phyloP scores from a whole-genome alignment of 2,797 vertebrate species.

The Erethizon dorsatum region DNA sequence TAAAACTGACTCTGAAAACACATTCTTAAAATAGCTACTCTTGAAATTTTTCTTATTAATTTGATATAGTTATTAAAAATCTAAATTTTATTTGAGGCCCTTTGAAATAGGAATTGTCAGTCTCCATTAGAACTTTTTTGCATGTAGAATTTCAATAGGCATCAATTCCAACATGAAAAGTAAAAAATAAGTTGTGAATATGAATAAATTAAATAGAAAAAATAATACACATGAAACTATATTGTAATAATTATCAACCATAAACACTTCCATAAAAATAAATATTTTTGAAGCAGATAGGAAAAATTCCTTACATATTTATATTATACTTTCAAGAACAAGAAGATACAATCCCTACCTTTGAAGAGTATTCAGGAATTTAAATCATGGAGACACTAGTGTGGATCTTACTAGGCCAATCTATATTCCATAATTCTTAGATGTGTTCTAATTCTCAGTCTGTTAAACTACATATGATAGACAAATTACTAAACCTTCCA shows the following conservation, averaged over 20 bases:
- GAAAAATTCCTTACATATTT: neutral
- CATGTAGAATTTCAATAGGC: constrained; percentile 82
- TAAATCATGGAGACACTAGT: no score
- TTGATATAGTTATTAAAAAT: constrained; percentile 76
- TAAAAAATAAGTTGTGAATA: constrained; percentile 67
- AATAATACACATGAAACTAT: constrained; percentile 64
- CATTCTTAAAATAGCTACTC: constrained; percentile 75
- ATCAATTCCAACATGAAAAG: constrained; percentile 74
- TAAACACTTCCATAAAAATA: neutral
- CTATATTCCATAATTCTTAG: no score
- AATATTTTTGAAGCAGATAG: neutral
- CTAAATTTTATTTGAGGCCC: constrained; percentile 80
- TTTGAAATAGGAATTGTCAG: constrained; percentile 80
- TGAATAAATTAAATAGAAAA: constrained; percentile 67
- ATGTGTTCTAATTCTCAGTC: no score
- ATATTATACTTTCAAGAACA: neutral
- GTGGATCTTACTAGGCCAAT: no score
- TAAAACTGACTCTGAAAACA: constrained; percentile 80
- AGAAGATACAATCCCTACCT: neutral
- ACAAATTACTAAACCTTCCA: no score
- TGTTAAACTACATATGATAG: no score
- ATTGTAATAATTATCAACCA: neutral
- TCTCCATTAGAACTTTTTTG: constrained; percentile 62
- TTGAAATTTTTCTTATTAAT: constrained; percentile 77
- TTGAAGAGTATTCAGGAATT: neutral